Evolutionary conservation across 2,797 vertebrate species (phyloP), one percentile per base, ranked within the genome.

Genomic region (Columba guinea): DNA sequence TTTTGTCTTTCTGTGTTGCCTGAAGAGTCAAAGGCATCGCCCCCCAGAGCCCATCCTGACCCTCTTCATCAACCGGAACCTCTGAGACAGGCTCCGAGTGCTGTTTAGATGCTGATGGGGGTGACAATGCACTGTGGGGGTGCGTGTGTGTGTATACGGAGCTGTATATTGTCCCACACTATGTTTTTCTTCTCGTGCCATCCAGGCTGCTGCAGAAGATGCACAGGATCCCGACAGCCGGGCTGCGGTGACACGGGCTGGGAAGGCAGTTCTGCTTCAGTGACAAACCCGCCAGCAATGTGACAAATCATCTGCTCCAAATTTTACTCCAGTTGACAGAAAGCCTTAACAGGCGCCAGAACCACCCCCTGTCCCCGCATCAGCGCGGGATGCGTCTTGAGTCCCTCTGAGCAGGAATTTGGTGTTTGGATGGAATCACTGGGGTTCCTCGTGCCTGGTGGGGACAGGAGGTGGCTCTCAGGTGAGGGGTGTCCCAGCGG

Each of bases 231-330:
- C 17, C 41, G 8, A 19, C 17, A 18, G 41, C 41, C 7, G 41
- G 41, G 41, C 41, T 44, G 41, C 41, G 41, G 41, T 44, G 41
- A 18, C 41, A 44, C 41, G 17, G 41, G 16, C 41, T 44, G 41
- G 41, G 17, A 19, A n/a, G 34, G 56, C 53, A 32, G 7, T 9
- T 52, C 19, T 41, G 41, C 30, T 44, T n/a, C 63, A 37, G 46
- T 4, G 17, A 32, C 21, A 1, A 3, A 6, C 26, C 26, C 1
- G 1, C 30, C 6, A 35, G 10, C 9, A 52, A 35, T 1, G 6
- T 27, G 83, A 4, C 48, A 49, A 22, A 49, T 49, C 4, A 49
- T 49, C 48, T 49, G 48, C 48, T 49, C 48, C 48, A 13, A 49
- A 17, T 22, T 7, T 49, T 24, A 23, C 13, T 49, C 23, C 48